Evolutionary conservation across 2,113 vertebrate species (phyloP), one percentile per base, ranked within the genome.

Genomic region (Choloepus hoffmanni): DNA sequence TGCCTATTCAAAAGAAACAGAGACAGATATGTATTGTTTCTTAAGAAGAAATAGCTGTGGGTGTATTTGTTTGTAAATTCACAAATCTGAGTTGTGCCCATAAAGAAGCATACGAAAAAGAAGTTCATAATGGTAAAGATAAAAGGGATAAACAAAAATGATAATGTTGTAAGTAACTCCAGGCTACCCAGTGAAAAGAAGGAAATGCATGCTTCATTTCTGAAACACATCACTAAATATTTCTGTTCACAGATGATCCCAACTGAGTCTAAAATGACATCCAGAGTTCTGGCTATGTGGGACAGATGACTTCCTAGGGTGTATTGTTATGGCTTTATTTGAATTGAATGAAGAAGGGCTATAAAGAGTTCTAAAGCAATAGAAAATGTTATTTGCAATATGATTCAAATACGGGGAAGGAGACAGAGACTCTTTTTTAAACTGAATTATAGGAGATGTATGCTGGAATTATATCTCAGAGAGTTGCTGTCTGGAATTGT

Each of bases 241-340:
- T 81, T 83, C 89, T 62, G 48, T 48, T 55, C 33, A 73, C 53
- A 48, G 77, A 62, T 89, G 84, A 94, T 33, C 21, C 76, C 19
- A 72, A 72, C 53, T 85, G 82, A 92, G 45, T 26, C 83, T 82
- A 93, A 73, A 65, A 84, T 36, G 55, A 53, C 72, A 84, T 26
- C 60, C 67, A 72, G 92, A 62, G 11, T 72, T 53, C 67, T 40
- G 48, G 62, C 30, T 36, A 28, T 33, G 45, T 63, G 72, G 43
- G 53, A 77, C 67, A 60, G 78, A 73, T 48, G 50, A 40, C 86
- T 88, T 94, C 73, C 55, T 58, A 30, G 28, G 43, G 30, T 10
- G 45, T 28, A 33, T 0, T 4, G 10, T 53, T 62, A 55, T 0
- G 30, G n/a, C 58, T 90, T 30, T 67, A 60, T 67, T 85, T 81